Evolutionary conservation across 2,113 vertebrate genomes (phyloP).

Genomic region (Tretioscincus oriximinensis): DNA sequence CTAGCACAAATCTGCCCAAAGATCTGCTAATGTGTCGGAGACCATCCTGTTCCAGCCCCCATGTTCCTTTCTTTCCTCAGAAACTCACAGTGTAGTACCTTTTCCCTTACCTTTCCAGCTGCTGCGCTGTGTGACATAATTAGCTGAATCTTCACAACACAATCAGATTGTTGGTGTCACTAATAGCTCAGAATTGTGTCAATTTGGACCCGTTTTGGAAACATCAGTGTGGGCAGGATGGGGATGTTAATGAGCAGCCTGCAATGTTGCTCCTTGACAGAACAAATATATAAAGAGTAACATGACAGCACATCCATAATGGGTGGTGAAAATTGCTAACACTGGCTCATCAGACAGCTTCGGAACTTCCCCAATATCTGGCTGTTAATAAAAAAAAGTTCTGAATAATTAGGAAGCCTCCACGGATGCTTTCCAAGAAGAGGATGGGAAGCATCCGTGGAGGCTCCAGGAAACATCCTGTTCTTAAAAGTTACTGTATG

Average conservation of each 20-base stretch:
- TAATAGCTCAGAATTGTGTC: slow-evolving; percentile 25
- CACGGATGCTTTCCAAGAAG: background rate
- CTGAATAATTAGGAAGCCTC: background rate
- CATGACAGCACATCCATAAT: background rate
- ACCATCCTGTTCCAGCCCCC: background rate
- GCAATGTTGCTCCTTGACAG: background rate
- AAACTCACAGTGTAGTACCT: background rate
- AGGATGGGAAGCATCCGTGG: background rate
- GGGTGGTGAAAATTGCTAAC: background rate
- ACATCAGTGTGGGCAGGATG: background rate
- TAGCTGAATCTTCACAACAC: slow-evolving; percentile 9
- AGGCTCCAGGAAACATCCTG: background rate
- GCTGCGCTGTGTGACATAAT: slow-evolving; percentile 2
- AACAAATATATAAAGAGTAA: background rate
- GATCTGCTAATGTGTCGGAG: background rate
- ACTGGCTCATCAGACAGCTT: background rate
- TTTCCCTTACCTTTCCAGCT: slow-evolving; percentile 10
- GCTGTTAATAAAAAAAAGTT: background rate
- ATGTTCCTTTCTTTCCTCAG: background rate
- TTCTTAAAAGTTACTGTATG: no score
- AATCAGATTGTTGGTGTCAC: slow-evolving; percentile 15
- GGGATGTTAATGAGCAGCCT: slow-evolving; percentile 5
- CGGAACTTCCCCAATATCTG: no score
- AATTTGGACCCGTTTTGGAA: slow-evolving; percentile 22
- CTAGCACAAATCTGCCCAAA: no score